phyloP scores from a whole-genome alignment of 2,888 invertebrate species.

The Tuberolachnus salignus region DNA sequence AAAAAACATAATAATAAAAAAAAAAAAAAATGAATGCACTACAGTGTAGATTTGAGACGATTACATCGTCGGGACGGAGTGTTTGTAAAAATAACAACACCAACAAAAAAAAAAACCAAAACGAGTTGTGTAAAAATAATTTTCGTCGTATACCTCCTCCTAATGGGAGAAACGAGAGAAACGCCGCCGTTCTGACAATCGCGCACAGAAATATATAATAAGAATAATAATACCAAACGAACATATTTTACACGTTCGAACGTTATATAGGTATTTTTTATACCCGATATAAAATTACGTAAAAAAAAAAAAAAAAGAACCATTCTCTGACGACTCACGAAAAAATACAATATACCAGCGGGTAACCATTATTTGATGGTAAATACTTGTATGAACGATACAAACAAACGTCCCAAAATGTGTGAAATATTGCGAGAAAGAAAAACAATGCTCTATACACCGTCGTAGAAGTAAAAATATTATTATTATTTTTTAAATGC shows the following conservation, averaged over 20 bases:
- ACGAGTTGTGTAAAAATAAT: constrained; percentile 36
- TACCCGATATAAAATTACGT: no score
- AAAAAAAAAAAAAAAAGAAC: no score
- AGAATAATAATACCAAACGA: constrained; percentile 10
- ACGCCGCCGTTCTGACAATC: neutral
- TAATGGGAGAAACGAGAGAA: constrained; percentile 21
- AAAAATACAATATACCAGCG: no score
- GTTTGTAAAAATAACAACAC: neutral
- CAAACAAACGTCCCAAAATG: no score
- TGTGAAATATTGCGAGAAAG: no score
- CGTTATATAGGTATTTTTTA: neutral
- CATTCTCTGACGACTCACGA: no score
- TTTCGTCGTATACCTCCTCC: neutral
- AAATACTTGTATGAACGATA: no score
- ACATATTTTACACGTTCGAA: neutral
- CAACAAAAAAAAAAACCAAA: constrained; percentile 6
- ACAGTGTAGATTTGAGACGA: neutral
- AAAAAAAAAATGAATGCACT: neutral
- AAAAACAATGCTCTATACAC: no score
- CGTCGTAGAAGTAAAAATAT: no score
- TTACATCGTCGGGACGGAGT: neutral
- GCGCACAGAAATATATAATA: neutral
- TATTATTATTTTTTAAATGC: no score
- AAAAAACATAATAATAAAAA: no score
- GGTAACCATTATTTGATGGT: no score